Percentiles rank a stretch among this genome's conserved stretches.
phyloP scores from a whole-genome alignment of 2,113 vertebrate species.

The Plotosus lineatus region DNA sequence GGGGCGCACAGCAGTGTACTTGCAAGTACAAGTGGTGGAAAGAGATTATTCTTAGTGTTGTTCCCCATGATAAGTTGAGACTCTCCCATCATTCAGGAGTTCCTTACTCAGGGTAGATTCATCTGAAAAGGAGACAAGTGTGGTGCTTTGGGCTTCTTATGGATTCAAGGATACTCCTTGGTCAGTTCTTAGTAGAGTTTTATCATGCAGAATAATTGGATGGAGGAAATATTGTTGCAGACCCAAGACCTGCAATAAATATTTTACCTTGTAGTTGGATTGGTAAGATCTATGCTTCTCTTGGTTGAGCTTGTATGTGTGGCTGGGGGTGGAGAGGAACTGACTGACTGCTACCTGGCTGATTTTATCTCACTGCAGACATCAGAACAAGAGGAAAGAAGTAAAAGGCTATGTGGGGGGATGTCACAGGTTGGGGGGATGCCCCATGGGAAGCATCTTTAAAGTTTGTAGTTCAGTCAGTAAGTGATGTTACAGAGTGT shows the following conservation, averaged over 20 bases:
- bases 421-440: too few relatives aligned
- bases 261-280: neutral
- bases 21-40: neutral
- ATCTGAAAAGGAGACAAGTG: neutral
- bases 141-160: neutral
- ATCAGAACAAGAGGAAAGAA: neutral
- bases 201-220: neutral
- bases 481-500: too few relatives aligned
- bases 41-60: neutral
- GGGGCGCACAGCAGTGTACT: too few relatives aligned
- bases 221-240: neutral
- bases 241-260: neutral
- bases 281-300: neutral
- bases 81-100: neutral
- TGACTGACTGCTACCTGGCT: neutral
- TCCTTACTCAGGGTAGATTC: neutral
- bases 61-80: neutral
- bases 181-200: neutral
- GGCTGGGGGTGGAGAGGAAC: neutral
- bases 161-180: neutral
- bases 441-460: too few relatives aligned
- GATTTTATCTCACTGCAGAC: too few relatives aligned
- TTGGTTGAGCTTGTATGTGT: too few relatives aligned
- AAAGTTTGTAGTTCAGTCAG: too few relatives aligned
- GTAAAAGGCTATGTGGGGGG: too few relatives aligned